These are phyloP conservation scores for Schrankia costaestrigalis DNA, from an alignment of 2,888 invertebrate genomes.

Conservation along the genomic window DNA sequence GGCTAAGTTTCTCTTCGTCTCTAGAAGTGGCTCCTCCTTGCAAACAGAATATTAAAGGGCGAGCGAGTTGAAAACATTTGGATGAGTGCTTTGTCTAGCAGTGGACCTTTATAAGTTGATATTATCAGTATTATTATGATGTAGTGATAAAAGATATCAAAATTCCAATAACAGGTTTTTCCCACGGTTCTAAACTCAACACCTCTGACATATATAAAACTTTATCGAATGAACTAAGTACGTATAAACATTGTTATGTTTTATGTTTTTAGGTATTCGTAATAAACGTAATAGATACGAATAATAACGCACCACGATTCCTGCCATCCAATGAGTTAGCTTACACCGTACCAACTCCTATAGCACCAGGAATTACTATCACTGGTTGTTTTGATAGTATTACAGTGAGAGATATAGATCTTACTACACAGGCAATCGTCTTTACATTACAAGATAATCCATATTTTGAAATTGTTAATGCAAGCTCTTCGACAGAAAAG, in stretches of 20 bases:
- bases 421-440: conserved; percentile 66
- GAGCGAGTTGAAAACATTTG: no score
- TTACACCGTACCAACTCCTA: conserved; percentile 69
- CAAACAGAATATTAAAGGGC: no score
- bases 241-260: conserved; percentile 5
- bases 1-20: no score
- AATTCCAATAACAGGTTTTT: no score
- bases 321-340: conserved; percentile 41
- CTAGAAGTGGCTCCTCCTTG: no score
- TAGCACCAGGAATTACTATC: conserved; percentile 64
- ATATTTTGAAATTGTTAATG: conserved; percentile 57
- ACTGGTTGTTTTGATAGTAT: conserved; percentile 65
- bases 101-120: no score
- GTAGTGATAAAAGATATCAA: no score
- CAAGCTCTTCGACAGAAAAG: conserved; percentile 41
- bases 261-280: conserved; percentile 56
- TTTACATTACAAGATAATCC: conserved; percentile 59
- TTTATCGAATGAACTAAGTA: not conserved
- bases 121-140: no score
- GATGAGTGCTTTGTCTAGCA: no score
- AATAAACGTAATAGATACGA: conserved; percentile 67
- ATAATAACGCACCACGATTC: conserved; percentile 72
- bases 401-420: conserved; percentile 73
- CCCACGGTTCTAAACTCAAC: no score
- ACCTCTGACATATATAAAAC: no score